phyloP scores from a whole-genome alignment of 2,888 invertebrate genomes.

The Plagodis pulveraria region DNA sequence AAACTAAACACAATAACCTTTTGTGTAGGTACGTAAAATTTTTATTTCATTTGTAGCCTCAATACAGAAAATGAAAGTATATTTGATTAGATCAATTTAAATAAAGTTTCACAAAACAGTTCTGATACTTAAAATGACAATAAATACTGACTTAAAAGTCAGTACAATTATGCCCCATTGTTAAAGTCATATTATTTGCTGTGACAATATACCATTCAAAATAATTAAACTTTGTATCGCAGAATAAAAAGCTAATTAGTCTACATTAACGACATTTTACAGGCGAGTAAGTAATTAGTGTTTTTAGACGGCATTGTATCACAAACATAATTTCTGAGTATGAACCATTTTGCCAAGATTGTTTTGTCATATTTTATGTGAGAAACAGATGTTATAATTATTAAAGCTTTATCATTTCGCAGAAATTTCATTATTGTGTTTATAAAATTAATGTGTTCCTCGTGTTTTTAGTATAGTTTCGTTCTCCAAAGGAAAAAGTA shows the following conservation, averaged over 20 bases:
- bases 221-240: conserved; percentile 25
- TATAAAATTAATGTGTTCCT: no score
- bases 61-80: no score
- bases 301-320: conserved; percentile 21
- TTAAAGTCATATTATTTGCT: conserved; percentile 1
- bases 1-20: no score
- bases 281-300: conserved; percentile 5
- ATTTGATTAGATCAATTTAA: no score
- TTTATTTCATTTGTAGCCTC: no score
- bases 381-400: no score
- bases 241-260: conserved; percentile 17
- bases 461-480: no score
- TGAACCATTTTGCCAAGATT: neutral
- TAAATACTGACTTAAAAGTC: neutral
- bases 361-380: no score
- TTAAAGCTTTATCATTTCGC: no score
- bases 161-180: neutral
- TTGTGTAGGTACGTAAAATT: no score
- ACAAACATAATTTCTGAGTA: conserved; percentile 10
- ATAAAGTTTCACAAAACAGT: neutral
- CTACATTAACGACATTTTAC: conserved; percentile 18
- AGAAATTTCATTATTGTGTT: no score
- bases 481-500: no score
- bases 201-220: conserved; percentile 33
- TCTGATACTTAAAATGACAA: neutral